These are phyloP conservation scores for Colostygia pectinataria DNA, from an alignment of 2,888 invertebrate species.

Conservation along the genomic window DNA sequence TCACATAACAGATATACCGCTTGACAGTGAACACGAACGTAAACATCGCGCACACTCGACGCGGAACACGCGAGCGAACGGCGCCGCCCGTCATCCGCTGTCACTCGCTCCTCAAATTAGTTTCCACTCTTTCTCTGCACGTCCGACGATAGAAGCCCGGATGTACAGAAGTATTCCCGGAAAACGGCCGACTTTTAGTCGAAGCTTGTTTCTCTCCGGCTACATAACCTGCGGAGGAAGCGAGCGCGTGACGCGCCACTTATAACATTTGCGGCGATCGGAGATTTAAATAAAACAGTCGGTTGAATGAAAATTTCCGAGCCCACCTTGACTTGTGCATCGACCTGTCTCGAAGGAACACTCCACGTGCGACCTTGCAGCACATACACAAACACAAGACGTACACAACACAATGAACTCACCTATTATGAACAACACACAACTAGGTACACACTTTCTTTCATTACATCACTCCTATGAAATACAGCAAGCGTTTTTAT, in stretches of 20 bases:
- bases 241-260: slow-evolving; percentile 68
- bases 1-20: slow-evolving; percentile 77
- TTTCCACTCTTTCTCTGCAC: slow-evolving; percentile 24
- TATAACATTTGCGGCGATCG: slow-evolving; percentile 61
- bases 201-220: slow-evolving; percentile 30
- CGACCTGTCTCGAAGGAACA: slow-evolving; percentile 71
- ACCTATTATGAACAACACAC: slow-evolving; percentile 40
- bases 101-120: slow-evolving; percentile 37
- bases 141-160: slow-evolving; percentile 52
- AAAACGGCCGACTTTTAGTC: slow-evolving; percentile 37
- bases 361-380: slow-evolving; percentile 76
- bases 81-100: slow-evolving; percentile 27
- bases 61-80: slow-evolving; percentile 26
- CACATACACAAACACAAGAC: slow-evolving; percentile 63
- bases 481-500: slow-evolving; percentile 26
- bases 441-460: slow-evolving; percentile 59
- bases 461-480: slow-evolving; percentile 37
- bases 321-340: slow-evolving; percentile 79
- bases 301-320: slow-evolving; percentile 76
- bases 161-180: slow-evolving; percentile 62
- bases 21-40: slow-evolving; percentile 76
- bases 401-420: slow-evolving; percentile 48
- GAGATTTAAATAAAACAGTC: slow-evolving; percentile 75
- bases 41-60: slow-evolving; percentile 53
- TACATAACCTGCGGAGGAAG: slow-evolving; percentile 53